Base-by-base conservation (phyloP, 1,140 invertebrate species). In the Akabosia matsudoensis region DNA sequence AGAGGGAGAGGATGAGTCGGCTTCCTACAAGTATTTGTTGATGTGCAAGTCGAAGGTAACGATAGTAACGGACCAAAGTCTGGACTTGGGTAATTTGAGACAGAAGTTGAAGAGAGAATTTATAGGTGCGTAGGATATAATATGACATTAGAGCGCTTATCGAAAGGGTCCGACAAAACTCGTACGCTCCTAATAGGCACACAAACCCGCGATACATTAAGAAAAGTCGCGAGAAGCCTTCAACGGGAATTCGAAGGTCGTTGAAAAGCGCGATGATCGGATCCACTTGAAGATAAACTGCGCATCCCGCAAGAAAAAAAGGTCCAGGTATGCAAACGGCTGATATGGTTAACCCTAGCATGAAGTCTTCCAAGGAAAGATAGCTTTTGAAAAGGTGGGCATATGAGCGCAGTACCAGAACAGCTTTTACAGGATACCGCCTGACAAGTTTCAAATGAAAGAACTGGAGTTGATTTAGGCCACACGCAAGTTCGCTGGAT, bases 321-420 rank as follows among this genome's bases (percentile, higher is more conserved):
- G 54, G 54, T 22, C 54, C 54, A 10, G 24, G 24, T n/a, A n/a
- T 16, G 24, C 54, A 7, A 22, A 61, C n/a, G 14, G 14, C 13
- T 61, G 14, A 61, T 61, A 61, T 16, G 54, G n/a, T 61, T 61
- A n/a, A n/a, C n/a, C n/a, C n/a, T n/a, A n/a, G n/a, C 24, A 61
- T 16, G 24, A n/a, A 61, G 4, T 16, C 24, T 61, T 61, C 54
- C 24, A 16, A 13, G 14, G 54, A 45, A 45, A 45, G 18, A 45
- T 45, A 45, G 7, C 4, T 61, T 24, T 61, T 24, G 13, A 22
- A 22, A 22, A 22, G 24, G 14, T 61, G 24, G 14, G 54, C 7
- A 4, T 3, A 14, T 13, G 14, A 61, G 14, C 24, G n/a, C 13
- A 61, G 24, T 45, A 61, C 24, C 13, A n/a, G 54, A 22, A 22